phyloP scores from a whole-genome alignment of 2,888 invertebrate species.

The Drosophila infuscata region DNA sequence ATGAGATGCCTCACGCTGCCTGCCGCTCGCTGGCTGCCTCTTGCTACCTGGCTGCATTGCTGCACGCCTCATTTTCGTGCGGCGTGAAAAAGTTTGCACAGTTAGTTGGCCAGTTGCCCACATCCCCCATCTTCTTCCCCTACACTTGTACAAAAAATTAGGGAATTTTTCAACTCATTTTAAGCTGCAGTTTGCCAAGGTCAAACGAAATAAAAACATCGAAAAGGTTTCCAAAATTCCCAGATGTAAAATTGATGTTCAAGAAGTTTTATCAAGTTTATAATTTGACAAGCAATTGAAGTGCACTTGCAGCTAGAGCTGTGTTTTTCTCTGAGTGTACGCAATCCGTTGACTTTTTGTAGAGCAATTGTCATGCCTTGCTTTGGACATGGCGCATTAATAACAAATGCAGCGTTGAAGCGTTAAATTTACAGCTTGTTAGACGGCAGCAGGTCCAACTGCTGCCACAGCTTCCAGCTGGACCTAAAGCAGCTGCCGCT shows the following conservation, averaged over 20 bases:
- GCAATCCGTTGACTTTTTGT: slow-evolving; percentile 47
- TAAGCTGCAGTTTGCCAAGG: neutral
- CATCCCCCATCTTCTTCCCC: neutral
- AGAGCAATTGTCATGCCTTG: slow-evolving; percentile 75
- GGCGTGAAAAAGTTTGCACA: slow-evolving; percentile 72
- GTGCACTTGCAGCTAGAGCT: neutral
- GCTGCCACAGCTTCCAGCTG: slow-evolving; percentile 30
- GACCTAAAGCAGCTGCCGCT: slow-evolving; percentile 32
- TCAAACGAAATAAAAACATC: neutral
- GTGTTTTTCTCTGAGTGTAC: slow-evolving; percentile 4
- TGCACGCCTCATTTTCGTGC: slow-evolving; percentile 76
- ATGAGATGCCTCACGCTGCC: slow-evolving; percentile 4
- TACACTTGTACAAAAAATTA: neutral
- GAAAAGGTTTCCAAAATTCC: neutral
- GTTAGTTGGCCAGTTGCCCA: slow-evolving; percentile 42
- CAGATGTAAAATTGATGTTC: neutral
- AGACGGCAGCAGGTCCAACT: slow-evolving; percentile 66
- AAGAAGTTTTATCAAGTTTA: neutral
- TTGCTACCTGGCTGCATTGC: slow-evolving; percentile 30
- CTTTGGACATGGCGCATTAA: slow-evolving; percentile 61
- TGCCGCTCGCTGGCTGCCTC: slow-evolving; percentile 13
- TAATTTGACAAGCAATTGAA: neutral
- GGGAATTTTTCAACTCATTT: neutral
- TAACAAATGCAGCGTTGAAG: slow-evolving; percentile 74
- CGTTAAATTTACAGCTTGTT: slow-evolving; percentile 82